Base-by-base conservation (phyloP, 2,797 vertebrate species). In the Leuciscus waleckii region DNA sequence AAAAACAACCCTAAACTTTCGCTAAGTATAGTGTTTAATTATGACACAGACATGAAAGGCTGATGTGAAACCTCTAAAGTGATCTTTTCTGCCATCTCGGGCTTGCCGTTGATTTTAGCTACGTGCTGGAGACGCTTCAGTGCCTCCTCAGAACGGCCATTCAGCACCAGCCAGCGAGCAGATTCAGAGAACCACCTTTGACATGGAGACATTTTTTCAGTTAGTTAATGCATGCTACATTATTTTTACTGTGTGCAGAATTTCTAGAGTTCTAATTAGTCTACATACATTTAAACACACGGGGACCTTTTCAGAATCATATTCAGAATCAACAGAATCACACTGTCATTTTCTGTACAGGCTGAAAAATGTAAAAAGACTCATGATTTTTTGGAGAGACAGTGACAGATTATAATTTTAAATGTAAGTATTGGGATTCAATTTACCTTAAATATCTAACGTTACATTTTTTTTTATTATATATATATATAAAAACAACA, bases 121-220 rank as follows among this genome's bases (percentile, higher is more conserved):
- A 95, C 95, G 26, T 92, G 74, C 21, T 94, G 93, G 41, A 96
- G 92, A 39, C 39, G 87, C 73, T 91, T 92, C n/a, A 95, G 88
- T 0, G 95, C 95, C 0, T 95, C 89, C 0, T 91, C 91, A 3
- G 92, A 89, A 6, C 85, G 89, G 2, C 80, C 91, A 8, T 92
- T 94, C 65, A 96, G 84, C 58, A 95, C 90, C 85, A 95, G 75
- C 95, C 95, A 96, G 2, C 95, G 94, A 3, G 95, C 94, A 0
- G 95, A 96, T 88, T 96, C 95, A 0, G 91, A 81, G 74, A 82
- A 94, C 95, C 95, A 96, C 95, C 95, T 95, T 89, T 8, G 69
- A 80, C 43, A 85, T 54, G 35, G 49, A 71, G 16, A 73, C 67
- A 46, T 29, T 5, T 73, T 29, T 58, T 14, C 26, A 77, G 2